Base-by-base conservation (phyloP, 2,797 vertebrate genomes). In the Kryptopterus vitreolus region DNA sequence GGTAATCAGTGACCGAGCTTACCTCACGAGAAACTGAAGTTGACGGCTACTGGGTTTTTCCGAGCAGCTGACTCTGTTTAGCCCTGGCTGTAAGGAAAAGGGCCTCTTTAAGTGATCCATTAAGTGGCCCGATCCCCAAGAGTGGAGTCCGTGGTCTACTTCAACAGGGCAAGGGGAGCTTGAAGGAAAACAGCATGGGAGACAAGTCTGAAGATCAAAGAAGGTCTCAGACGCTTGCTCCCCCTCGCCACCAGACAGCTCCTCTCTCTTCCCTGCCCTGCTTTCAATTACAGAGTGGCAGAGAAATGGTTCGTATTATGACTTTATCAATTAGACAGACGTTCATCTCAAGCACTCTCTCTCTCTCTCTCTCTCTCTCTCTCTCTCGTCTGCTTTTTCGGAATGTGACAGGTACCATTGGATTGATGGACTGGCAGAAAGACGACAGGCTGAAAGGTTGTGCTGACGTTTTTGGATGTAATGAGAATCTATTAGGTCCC, bases 81-180 rank as follows among this genome's bases (percentile, higher is more conserved):
- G 92, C 90, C 78, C 90, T 53, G 80, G 89, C 90, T 89, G 87
- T 93, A 93, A 93, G 93, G 90, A 89, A 92, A 87, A 93, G 68
- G 92, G 88, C 90, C 91, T 89, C 92, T 93, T 93, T 91, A 93
- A 94, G 92, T 93, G 92, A 93, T 94, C 93, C 93, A 94, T 94
- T 94, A 94, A 93, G 81, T 91, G 81, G 91, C 74, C 89, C 89
- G 73, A 91, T 93, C 87, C 91, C 91, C 84, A 85, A 90, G 92
- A 93, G 90, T 85, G 89, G 90, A 88, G 77, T 89, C 89, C 61
- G 71, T 86, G 85, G 92, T 93, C 92, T 93, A 85, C 89, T 94
- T 93, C 94, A 93, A 91, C 93, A 92, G 93, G 90, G 92, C 93
- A 93, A 93, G 92, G 92, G 92, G 91, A 90, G 82, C 91, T 93